A percentile compares a stretch with the other conserved stretches of the same genome.
Evolutionary conservation across 2,113 vertebrate genomes (phyloP).

Genomic region (Ammodytes marinus): DNA sequence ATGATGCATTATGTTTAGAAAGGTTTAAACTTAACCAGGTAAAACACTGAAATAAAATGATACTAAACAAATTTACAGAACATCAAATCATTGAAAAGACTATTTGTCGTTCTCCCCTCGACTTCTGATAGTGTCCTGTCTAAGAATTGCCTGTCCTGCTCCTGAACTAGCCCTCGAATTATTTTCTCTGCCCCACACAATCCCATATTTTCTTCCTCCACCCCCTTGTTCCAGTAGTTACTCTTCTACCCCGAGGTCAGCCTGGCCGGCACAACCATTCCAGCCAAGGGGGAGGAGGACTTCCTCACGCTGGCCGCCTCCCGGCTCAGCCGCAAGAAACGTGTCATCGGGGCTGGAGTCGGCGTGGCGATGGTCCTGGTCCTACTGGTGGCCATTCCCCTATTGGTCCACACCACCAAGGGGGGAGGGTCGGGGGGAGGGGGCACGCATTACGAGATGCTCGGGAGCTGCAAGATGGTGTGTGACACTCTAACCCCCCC

Average conservation of each 20-base stretch:
- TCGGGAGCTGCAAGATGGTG: slow-evolving; percentile 94
- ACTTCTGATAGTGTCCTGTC: slow-evolving; percentile 40
- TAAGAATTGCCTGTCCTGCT: slow-evolving; percentile 13
- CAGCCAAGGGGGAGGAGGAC: slow-evolving; percentile 94
- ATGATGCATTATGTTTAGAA: slow-evolving; percentile 28
- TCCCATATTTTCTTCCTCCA: slow-evolving; percentile 8
- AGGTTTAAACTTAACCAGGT: slow-evolving; percentile 5
- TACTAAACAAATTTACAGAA: slow-evolving; percentile 20
- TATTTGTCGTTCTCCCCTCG: slow-evolving; percentile 20
- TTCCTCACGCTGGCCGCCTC: slow-evolving; percentile 96
- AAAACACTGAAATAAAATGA: slow-evolving; percentile 37
- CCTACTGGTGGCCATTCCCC: slow-evolving; percentile 94
- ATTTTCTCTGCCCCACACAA: slow-evolving; percentile 9
- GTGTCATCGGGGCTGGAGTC: slow-evolving; percentile 93
- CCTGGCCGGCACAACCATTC: slow-evolving; percentile 89
- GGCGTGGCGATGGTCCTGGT: slow-evolving; percentile 97
- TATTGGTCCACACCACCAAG: slow-evolving; percentile 95
- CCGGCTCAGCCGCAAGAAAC: slow-evolving; percentile 92
- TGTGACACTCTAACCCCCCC: slow-evolving; percentile 91
- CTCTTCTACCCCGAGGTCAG: slow-evolving; percentile 70
- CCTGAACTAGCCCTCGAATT: neutral
- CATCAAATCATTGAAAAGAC: slow-evolving; percentile 59
- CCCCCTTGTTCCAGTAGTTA: slow-evolving; percentile 54
- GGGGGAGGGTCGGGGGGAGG: slow-evolving; percentile 86
- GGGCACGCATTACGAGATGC: slow-evolving; percentile 91